These are phyloP conservation scores for Trichogramma evanescens DNA, from an alignment of 2,888 invertebrate species.

Conservation along the genomic window DNA sequence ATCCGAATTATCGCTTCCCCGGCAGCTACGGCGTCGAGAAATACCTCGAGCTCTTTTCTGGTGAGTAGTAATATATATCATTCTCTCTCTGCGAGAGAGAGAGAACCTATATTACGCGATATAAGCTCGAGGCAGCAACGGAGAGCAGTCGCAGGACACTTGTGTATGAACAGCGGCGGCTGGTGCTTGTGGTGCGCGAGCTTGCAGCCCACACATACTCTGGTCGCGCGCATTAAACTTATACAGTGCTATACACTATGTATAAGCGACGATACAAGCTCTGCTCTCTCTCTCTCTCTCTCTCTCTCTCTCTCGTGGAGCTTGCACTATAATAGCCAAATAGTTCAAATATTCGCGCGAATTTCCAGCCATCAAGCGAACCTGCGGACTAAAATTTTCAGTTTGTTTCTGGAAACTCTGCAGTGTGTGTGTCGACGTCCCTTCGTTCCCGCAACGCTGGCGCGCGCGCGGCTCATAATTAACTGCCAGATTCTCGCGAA, in stretches of 20 bases:
- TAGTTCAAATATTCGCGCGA: constrained; percentile 23
- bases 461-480: constrained; percentile 7
- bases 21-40: constrained; percentile 97
- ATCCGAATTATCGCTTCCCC: constrained; percentile 81
- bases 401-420: neutral
- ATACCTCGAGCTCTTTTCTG: constrained; percentile 94
- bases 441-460: neutral
- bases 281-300: too few species aligned
- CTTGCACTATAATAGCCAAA: constrained; percentile 17
- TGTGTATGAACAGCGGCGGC: too few species aligned
- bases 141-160: too few species aligned
- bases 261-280: too few species aligned
- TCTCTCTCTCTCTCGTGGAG: too few species aligned
- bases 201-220: too few species aligned
- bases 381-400: constrained; percentile 8
- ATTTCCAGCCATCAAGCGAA: neutral
- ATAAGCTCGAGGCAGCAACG: too few species aligned
- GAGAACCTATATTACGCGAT: too few species aligned
- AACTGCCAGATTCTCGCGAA: constrained; percentile 13
- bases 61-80: constrained; percentile 49
- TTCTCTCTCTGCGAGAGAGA: neutral
- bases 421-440: too few species aligned
- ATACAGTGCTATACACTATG: too few species aligned
- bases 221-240: too few species aligned
- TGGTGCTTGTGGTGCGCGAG: too few species aligned